phyloP scores from a whole-genome alignment of 1,140 invertebrate species.

The Mactra quadrangularis region DNA sequence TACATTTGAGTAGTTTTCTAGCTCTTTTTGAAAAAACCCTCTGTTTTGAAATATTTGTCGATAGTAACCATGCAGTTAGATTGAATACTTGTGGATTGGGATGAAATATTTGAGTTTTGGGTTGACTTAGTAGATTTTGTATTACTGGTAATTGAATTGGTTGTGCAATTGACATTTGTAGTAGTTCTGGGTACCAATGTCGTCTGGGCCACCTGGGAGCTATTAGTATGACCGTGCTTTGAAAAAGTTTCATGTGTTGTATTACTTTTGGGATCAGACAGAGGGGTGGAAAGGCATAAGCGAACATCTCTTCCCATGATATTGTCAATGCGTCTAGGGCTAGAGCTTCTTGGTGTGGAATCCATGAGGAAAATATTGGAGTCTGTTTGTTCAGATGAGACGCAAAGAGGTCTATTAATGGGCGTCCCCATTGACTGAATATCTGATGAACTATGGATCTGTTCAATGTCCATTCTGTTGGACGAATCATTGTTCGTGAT shows the following conservation, averaged over 20 bases:
- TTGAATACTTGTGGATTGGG: conserved; percentile 28
- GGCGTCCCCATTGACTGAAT: conserved; percentile 35
- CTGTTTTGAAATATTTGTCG: conserved; percentile 41
- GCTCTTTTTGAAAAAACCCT: conserved; percentile 46
- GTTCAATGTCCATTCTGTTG: conserved; percentile 50
- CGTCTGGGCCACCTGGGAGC: conserved; percentile 56
- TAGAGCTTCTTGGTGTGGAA: conserved; percentile 43
- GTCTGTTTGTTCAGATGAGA: conserved; percentile 47
- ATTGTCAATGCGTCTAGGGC: conserved; percentile 45
- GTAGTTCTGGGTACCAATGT: conserved; percentile 44
- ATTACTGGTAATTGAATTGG: conserved; percentile 22
- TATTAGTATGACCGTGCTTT: conserved; percentile 63
- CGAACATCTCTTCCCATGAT: conserved; percentile 50
- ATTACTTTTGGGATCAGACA: conserved; percentile 60
- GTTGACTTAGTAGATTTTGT: conserved; percentile 31
- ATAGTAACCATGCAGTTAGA: conserved; percentile 60
- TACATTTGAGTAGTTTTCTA: conserved; percentile 49
- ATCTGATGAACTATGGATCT: conserved; percentile 14
- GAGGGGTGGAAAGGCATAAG: conserved; percentile 62
- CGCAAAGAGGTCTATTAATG: conserved; percentile 59
- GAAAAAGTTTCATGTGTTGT: conserved; percentile 39
- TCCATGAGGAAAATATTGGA: conserved; percentile 49
- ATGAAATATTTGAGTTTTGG: conserved; percentile 20
- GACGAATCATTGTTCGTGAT: background rate
- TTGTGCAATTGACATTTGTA: conserved; percentile 25